Percentiles rank a stretch among this genome's conserved stretches.
Conservation (phyloP, 2,797 vertebrate species). For the Gymnoscopelus microlampas region DNA sequence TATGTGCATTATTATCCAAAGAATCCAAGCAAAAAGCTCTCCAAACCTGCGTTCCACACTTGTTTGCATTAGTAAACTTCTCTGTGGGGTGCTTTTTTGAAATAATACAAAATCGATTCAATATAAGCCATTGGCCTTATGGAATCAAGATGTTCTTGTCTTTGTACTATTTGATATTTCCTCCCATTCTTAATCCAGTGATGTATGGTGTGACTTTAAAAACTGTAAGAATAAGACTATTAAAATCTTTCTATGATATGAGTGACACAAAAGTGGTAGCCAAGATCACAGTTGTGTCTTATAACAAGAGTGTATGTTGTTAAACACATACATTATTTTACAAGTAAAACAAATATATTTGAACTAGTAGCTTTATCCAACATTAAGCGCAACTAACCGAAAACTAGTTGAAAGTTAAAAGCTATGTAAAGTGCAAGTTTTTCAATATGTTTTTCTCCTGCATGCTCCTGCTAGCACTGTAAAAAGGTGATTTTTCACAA, state of each 20-base stretch:
- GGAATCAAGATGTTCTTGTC: conserved; percentile 53
- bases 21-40: conserved; percentile 57
- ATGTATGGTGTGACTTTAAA: conserved; percentile 58
- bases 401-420: too few species aligned
- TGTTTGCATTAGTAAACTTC: conserved; percentile 53
- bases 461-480: too few species aligned
- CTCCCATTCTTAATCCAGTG: conserved; percentile 55
- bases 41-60: conserved; percentile 57
- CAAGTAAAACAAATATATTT: too few species aligned
- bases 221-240: conserved; percentile 25
- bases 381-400: too few species aligned
- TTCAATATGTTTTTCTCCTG: too few species aligned
- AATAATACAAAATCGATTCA: conserved; percentile 52
- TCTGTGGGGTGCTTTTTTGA: conserved; percentile 60
- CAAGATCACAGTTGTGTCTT: too few species aligned
- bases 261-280: too few species aligned
- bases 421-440: too few species aligned
- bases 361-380: too few species aligned
- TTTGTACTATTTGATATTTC: conserved; percentile 61
- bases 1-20: conserved; percentile 44
- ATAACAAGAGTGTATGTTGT: too few species aligned
- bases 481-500: too few species aligned
- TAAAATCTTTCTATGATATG: conserved; percentile 20
- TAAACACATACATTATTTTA: too few species aligned
- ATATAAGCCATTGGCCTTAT: conserved; percentile 34